phyloP scores from a whole-genome alignment of 2,797 vertebrate genomes.

The Pempheris klunzingeri region DNA sequence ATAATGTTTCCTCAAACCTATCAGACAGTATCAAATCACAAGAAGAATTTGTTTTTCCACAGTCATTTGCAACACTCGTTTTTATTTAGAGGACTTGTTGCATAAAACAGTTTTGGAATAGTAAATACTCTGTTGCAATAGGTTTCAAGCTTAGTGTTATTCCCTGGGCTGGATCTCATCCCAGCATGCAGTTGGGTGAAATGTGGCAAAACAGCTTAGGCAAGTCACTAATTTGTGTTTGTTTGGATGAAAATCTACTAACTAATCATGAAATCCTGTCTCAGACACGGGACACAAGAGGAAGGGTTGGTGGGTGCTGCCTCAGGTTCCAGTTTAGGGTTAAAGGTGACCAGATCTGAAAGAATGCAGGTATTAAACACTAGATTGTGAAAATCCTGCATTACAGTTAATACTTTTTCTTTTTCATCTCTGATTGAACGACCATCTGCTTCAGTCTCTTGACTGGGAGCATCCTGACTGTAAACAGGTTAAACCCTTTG shows the following conservation, averaged over 20 bases:
- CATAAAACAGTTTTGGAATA: not conserved
- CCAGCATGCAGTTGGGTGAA: not conserved
- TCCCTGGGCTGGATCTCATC: not conserved
- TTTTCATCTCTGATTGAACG: not conserved
- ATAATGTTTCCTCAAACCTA: not conserved
- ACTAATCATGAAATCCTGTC: too few relatives aligned
- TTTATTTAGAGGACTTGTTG: not conserved
- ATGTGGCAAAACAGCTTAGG: not conserved
- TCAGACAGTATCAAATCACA: not conserved
- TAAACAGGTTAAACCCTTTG: conserved; percentile 19
- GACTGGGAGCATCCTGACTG: not conserved
- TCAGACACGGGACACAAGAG: too few relatives aligned
- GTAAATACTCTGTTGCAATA: not conserved
- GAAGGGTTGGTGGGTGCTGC: not conserved
- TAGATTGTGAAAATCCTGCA: not conserved
- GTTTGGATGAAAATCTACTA: too few relatives aligned
- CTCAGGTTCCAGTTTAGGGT: not conserved
- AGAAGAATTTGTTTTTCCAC: not conserved
- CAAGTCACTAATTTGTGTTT: not conserved
- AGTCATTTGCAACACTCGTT: not conserved
- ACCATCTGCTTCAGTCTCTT: conserved; percentile 32
- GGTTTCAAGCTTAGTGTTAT: not conserved
- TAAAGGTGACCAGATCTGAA: not conserved
- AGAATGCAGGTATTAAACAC: not conserved
- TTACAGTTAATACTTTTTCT: not conserved